Conservation (phyloP, 2,113 vertebrate species). For the Brachyhypopomus gauderio region DNA sequence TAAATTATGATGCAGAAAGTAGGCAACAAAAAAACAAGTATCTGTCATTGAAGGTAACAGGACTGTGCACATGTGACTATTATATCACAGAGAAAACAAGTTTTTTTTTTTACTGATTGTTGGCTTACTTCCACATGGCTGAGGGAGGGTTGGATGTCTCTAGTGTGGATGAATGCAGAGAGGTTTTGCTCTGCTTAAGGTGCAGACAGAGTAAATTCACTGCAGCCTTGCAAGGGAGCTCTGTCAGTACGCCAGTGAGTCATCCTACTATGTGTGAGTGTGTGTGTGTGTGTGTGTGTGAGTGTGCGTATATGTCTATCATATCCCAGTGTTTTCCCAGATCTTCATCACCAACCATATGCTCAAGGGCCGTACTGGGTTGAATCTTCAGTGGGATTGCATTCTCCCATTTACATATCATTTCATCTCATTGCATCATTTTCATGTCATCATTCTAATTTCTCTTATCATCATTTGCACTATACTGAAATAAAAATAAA, state of each 20-base stretch:
- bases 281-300: background rate
- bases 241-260: constrained; percentile 68
- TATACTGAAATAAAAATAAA: too few relatives aligned
- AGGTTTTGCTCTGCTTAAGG: constrained; percentile 19
- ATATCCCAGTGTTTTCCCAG: constrained; percentile 49
- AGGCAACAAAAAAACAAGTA: too few relatives aligned
- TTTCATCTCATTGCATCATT: too few relatives aligned
- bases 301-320: constrained; percentile 18
- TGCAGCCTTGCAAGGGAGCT: constrained; percentile 41
- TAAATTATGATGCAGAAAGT: too few relatives aligned
- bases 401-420: too few relatives aligned
- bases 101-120: too few relatives aligned
- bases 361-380: background rate
- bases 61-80: too few relatives aligned
- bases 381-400: background rate
- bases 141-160: background rate
- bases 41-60: too few relatives aligned
- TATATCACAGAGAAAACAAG: too few relatives aligned
- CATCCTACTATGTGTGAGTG: constrained; percentile 65
- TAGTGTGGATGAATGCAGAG: background rate
- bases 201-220: constrained; percentile 10
- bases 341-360: constrained; percentile 11
- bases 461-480: too few relatives aligned
- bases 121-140: background rate
- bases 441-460: too few relatives aligned